phyloP scores from a whole-genome alignment of 2,797 vertebrate species.

The Denticeps clupeoides region DNA sequence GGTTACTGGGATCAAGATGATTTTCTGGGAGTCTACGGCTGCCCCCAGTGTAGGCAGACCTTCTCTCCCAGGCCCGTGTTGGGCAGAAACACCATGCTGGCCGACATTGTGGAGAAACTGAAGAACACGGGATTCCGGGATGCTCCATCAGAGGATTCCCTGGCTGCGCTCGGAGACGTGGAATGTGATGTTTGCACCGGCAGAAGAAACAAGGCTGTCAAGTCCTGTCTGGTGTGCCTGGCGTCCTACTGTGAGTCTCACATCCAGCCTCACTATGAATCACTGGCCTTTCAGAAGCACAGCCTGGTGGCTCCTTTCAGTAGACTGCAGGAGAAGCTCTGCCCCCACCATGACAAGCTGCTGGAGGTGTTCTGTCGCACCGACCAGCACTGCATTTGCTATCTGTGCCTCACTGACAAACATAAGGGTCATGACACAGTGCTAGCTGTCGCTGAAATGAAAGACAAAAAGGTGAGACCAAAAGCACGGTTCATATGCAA shows the following conservation, averaged over 20 bases:
- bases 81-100: constrained; percentile 58
- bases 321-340: constrained; percentile 67
- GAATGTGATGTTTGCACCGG: constrained; percentile 74
- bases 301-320: constrained; percentile 59
- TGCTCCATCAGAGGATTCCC: background rate
- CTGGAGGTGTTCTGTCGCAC: constrained; percentile 78
- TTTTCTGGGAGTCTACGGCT: constrained; percentile 47
- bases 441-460: constrained; percentile 54
- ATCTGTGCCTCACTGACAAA: constrained; percentile 72
- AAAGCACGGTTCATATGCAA: no score
- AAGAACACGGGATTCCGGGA: constrained; percentile 38
- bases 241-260: constrained; percentile 83
- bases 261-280: constrained; percentile 75
- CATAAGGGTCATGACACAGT: constrained; percentile 66
- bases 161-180: constrained; percentile 43
- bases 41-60: constrained; percentile 58
- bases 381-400: constrained; percentile 73
- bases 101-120: constrained; percentile 60
- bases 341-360: constrained; percentile 67
- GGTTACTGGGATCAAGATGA: constrained; percentile 67
- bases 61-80: constrained; percentile 58
- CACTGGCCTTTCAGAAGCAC: constrained; percentile 75
- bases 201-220: constrained; percentile 59
- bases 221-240: constrained; percentile 84
- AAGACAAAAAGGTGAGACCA: constrained; percentile 60